These are phyloP conservation scores for Clarias pachynema DNA, from an alignment of 2,797 vertebrate species.

Conservation along the genomic window DNA sequence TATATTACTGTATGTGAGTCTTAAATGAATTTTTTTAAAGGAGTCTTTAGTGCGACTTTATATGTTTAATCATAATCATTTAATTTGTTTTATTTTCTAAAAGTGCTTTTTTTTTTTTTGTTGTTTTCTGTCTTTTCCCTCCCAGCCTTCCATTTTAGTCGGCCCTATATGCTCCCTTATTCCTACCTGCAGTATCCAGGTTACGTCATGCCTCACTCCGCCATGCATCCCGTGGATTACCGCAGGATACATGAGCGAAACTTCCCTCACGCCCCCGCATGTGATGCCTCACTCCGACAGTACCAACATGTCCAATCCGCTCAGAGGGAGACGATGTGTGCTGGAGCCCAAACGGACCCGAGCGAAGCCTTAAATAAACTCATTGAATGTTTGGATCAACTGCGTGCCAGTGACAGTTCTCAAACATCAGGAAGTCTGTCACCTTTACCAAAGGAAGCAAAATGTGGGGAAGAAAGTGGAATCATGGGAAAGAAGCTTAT, in stretches of 20 bases:
- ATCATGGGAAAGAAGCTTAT: slow-evolving; percentile 29
- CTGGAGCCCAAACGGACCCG: slow-evolving; percentile 75
- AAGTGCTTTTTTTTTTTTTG: not conserved
- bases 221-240: slow-evolving; percentile 72
- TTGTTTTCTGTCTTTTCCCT: not conserved
- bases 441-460: slow-evolving; percentile 58
- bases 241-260: slow-evolving; percentile 76
- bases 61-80: not conserved
- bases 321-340: slow-evolving; percentile 68
- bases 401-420: slow-evolving; percentile 64
- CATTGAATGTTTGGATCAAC: slow-evolving; percentile 75
- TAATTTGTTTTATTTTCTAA: not conserved
- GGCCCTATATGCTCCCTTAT: slow-evolving; percentile 71
- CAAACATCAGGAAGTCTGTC: slow-evolving; percentile 68
- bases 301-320: slow-evolving; percentile 44
- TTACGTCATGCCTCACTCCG: slow-evolving; percentile 68
- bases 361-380: slow-evolving; percentile 74
- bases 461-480: slow-evolving; percentile 35
- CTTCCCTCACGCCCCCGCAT: slow-evolving; percentile 59
- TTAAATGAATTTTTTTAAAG: not conserved
- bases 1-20: not conserved
- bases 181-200: slow-evolving; percentile 78
- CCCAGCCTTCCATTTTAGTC: slow-evolving; percentile 71
- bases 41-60: not conserved
- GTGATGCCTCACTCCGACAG: slow-evolving; percentile 58